A percentile compares a stretch with the other conserved stretches of the same genome.
Evolutionary conservation across 1,140 invertebrate species (phyloP).

Genomic region (Lucilia sericata): DNA sequence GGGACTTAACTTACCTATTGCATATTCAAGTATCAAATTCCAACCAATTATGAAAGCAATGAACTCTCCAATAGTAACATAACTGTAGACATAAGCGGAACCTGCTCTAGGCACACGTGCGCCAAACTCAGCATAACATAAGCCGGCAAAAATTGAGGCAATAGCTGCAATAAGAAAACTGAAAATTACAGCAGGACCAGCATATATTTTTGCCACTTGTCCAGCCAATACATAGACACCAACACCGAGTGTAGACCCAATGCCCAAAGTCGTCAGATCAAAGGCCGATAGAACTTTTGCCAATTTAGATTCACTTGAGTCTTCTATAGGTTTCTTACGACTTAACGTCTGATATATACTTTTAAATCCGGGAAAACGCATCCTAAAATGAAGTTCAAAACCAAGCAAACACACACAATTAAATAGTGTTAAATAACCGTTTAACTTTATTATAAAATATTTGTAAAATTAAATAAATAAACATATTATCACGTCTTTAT

Average conservation of each 20-base stretch:
- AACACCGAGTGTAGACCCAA: constrained; percentile 89
- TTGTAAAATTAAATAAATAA: background rate
- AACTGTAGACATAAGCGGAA: constrained; percentile 89
- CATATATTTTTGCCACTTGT: constrained; percentile 83
- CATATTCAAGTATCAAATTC: constrained; percentile 92
- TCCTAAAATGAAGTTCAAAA: constrained; percentile 49
- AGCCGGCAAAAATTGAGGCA: constrained; percentile 89
- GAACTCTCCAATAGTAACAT: constrained; percentile 88
- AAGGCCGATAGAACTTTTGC: constrained; percentile 81
- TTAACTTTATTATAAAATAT: background rate
- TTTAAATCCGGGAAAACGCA: constrained; percentile 60
- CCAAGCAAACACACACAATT: background rate
- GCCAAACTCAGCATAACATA: constrained; percentile 90
- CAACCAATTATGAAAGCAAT: constrained; percentile 85
- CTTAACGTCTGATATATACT: constrained; percentile 59
- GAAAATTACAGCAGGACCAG: constrained; percentile 87
- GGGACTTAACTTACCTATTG: constrained; percentile 77
- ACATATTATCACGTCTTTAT: constrained; percentile 30
- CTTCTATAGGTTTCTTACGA: constrained; percentile 63
- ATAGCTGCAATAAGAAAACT: constrained; percentile 91
- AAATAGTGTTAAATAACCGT: background rate
- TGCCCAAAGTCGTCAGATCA: constrained; percentile 84
- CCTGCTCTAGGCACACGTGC: constrained; percentile 87
- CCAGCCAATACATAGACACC: constrained; percentile 95
- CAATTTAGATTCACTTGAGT: constrained; percentile 72